Base-by-base conservation (phyloP, 2,888 invertebrate species). In the Girardia tigrina region DNA sequence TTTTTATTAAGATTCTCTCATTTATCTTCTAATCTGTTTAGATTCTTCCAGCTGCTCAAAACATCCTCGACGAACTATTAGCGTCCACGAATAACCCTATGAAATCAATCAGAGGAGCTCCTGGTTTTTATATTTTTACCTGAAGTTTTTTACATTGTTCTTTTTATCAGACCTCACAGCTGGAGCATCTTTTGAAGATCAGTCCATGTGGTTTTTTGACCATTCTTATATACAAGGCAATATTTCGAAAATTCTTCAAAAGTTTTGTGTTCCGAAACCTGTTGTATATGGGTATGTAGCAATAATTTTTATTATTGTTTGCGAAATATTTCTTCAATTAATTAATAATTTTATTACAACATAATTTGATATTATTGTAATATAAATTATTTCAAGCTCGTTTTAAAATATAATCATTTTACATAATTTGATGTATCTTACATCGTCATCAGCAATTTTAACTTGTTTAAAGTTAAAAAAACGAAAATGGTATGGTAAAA, bases 181-280 rank as follows among this genome's bases (percentile, higher is more conserved):
- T 6, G 97, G 97, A n/a, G 94, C 95, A 0, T 94, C 94, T 0
- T 91, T 91, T 28, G 91, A 90, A 83, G 95, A 97, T 83, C 93
- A 93, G 85, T 94, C 94, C 0, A 91, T 92, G 29, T 98, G 97
- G 97, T 95, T 92, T 85, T 87, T 98, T 79, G 95, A 75, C 26
- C 94, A 94, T 83, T 90, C 91, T 82, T 92, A 93, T 1, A 87
- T 98, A 74, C 94, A 95, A 84, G 93, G 93, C 82, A 97, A 95
- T 86, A 94, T 98, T 83, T 92, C 92, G 84, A 94, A 93, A 86
- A 97, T 95, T 81, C 88, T 98, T 80, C 92, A 94, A 80, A 95
- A 95, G 85, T 95, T 97, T 85, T 95, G 95, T 86, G 90, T 95
- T 78, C 95, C 97, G 29, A 90, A 94, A 28, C 97, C 97, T 2